phyloP scores from a whole-genome alignment of 2,113 vertebrate species.

The Nematolebias whitei region DNA sequence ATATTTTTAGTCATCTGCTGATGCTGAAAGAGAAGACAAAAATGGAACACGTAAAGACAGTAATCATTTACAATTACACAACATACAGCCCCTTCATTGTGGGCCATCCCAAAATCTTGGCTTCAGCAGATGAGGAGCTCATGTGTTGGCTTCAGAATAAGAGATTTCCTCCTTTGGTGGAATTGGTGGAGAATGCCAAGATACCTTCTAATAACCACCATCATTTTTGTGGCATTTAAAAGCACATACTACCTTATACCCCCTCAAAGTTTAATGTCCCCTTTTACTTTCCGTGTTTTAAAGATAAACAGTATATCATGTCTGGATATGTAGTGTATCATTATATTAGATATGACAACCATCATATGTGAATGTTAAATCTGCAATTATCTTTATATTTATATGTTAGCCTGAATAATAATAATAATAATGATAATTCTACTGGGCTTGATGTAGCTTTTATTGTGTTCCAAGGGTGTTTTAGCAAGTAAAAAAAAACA shows the following conservation, averaged over 20 bases:
- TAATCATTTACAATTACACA: slow-evolving; percentile 83
- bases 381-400: slow-evolving; percentile 20
- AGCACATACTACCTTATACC: slow-evolving; percentile 35
- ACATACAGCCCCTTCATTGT: slow-evolving; percentile 58
- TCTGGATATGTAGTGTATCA: slow-evolving; percentile 31
- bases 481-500: slow-evolving; percentile 41
- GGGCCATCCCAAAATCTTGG: slow-evolving; percentile 64
- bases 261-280: slow-evolving; percentile 43
- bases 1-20: slow-evolving; percentile 64
- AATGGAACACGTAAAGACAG: slow-evolving; percentile 63
- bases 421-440: slow-evolving; percentile 21
- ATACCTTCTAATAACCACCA: slow-evolving; percentile 34
- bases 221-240: slow-evolving; percentile 39
- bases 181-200: slow-evolving; percentile 36
- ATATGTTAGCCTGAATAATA: slow-evolving; percentile 44
- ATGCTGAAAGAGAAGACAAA: slow-evolving; percentile 54
- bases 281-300: slow-evolving; percentile 16
- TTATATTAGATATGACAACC: slow-evolving; percentile 42
- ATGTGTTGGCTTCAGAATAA: slow-evolving; percentile 45
- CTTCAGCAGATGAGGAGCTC: slow-evolving; percentile 68
- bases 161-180: slow-evolving; percentile 38
- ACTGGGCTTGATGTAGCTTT: slow-evolving; percentile 34
- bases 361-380: slow-evolving; percentile 34
- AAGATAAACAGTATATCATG: slow-evolving; percentile 16
- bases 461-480: slow-evolving; percentile 45